Base-by-base conservation (phyloP, 2,888 invertebrate species). In the Drosophila histrio region DNA sequence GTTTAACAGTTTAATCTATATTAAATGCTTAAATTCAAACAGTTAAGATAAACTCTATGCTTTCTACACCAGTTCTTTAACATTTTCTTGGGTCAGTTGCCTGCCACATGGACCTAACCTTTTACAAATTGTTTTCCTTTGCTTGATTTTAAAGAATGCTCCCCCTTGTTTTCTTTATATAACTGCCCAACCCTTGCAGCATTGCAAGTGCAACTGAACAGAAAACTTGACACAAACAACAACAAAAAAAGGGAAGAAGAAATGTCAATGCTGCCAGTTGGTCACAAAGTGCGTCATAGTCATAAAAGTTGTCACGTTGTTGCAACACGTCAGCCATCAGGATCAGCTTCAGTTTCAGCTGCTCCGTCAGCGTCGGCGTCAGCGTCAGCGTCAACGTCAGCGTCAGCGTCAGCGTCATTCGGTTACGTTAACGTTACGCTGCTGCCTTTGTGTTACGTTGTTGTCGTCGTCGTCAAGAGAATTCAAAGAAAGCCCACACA, bases 401-500 rank as follows among this genome's bases (percentile, higher is more conserved):
- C 21, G 9, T n/a, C 17, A 46, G 34, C 38, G 13, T 28, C 39
- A 39, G 38, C 65, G 41, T 64, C 59, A 75, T 47, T 58, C 15
- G 61, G 58, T 76, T 72, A 72, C 72, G 77, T 58, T 72, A 49
- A 72, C 58, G 72, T 77, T 72, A 76, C 17, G 26, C 50, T 28
- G 69, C 34, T 41, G 34, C 39, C 32, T 61, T 69, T 53, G 13
- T 59, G 77, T 77, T 73, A 68, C 78, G 73, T 38, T 24, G 58
- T 7, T 32, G 21, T 4, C n/a, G 47, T 8, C 15, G 50, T 28
- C 11, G 53, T 19, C 43, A 53, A 34, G 43, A 22, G 41, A 26
- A 38, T 49, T 74, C 68, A 72, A 84, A 75, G 84, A 89, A 89
- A 87, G 82, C 87, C 81, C 88, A 78, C 86, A 89, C 87, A 89